These are phyloP conservation scores for Metallyticus violacea DNA, from an alignment of 2,888 invertebrate species.

Conservation along the genomic window DNA sequence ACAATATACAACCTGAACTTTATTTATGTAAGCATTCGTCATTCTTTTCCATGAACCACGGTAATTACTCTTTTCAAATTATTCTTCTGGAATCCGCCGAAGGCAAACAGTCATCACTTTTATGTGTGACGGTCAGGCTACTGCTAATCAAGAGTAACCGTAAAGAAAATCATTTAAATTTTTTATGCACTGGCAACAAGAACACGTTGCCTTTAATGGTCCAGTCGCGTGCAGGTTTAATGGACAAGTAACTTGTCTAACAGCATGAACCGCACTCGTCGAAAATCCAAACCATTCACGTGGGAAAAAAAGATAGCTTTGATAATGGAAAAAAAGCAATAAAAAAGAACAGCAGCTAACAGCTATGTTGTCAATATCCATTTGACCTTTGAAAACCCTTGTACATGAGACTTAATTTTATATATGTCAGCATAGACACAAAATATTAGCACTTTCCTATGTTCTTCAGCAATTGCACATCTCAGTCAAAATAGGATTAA, in stretches of 20 bases:
- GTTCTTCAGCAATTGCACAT: no score
- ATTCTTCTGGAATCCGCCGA: neutral
- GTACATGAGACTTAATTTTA: no score
- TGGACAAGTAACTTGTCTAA: neutral
- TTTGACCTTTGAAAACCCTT: no score
- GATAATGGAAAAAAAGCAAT: no score
- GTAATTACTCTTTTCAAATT: neutral
- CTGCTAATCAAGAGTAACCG: neutral
- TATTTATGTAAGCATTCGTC: neutral
- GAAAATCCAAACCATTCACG: no score
- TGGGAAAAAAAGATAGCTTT: no score
- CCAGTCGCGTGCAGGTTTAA: slow-evolving; percentile 1
- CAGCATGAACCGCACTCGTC: no score
- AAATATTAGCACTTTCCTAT: no score
- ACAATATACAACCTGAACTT: neutral
- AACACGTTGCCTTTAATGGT: neutral
- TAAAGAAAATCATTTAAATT: neutral
- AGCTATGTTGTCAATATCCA: no score
- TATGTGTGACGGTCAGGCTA: neutral
- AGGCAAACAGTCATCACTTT: neutral
- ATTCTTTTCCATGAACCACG: neutral
- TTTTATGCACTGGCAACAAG: neutral
- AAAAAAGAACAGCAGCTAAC: no score
- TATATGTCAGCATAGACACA: no score
- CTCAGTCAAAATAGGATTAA: no score